These are phyloP conservation scores for Dipodomys merriami DNA, from an alignment of 2,113 vertebrate genomes.

Conservation along the genomic window DNA sequence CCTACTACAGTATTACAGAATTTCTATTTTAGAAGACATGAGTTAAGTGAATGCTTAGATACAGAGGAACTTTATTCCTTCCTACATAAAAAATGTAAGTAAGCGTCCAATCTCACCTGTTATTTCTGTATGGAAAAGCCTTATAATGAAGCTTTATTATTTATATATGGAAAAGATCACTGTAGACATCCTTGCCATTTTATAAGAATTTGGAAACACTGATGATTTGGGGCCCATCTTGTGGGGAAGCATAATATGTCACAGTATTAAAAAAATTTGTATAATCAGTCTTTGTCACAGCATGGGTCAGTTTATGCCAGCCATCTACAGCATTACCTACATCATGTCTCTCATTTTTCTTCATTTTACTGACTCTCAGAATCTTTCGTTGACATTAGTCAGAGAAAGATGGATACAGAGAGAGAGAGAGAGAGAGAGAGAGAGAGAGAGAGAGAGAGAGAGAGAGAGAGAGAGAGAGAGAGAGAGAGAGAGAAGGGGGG, in stretches of 20 bases:
- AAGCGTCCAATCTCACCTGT: neutral
- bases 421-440: neutral
- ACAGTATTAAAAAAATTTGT: neutral
- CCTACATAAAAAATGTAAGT: neutral
- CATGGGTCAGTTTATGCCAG: neutral
- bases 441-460: neutral
- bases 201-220: neutral
- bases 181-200: neutral
- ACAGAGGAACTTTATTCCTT: slow-evolving; percentile 24
- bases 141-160: neutral
- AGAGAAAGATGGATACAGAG: neutral
- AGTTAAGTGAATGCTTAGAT: neutral
- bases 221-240: neutral
- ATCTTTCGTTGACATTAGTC: neutral
- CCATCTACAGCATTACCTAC: neutral
- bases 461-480: neutral
- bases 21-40: slow-evolving; percentile 16
- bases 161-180: neutral
- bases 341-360: neutral
- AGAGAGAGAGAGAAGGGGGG: neutral
- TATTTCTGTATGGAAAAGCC: neutral
- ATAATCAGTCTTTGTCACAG: neutral
- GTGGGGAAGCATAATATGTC: neutral
- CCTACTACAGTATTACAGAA: neutral
- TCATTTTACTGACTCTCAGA: neutral